Percentiles rank a stretch among this genome's conserved stretches.
phyloP scores from a whole-genome alignment of 2,113 vertebrate species.

The Rynchops niger region DNA sequence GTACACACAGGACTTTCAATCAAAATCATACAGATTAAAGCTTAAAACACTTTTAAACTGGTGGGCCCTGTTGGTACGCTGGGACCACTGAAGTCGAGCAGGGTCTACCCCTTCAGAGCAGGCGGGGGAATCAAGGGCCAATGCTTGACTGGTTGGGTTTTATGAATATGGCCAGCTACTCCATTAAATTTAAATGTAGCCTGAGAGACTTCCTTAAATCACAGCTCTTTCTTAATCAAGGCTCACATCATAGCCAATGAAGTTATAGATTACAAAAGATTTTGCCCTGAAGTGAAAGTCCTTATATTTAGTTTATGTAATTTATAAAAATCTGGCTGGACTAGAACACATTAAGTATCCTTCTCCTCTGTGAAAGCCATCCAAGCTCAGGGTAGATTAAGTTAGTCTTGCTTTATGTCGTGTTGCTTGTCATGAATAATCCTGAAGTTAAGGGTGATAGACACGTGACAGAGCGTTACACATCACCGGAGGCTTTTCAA shows the following conservation, averaged over 20 bases:
- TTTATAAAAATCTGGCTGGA: background rate
- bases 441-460: background rate
- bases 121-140: background rate
- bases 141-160: background rate
- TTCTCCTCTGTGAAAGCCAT: background rate
- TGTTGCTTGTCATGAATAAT: background rate
- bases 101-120: background rate
- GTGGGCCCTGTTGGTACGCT: background rate
- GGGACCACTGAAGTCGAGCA: background rate
- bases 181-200: background rate
- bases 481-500: background rate
- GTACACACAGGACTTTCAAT: background rate
- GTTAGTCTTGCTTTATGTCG: constrained; percentile 4
- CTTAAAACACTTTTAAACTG: background rate
- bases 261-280: background rate
- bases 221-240: background rate
- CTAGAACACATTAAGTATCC: background rate
- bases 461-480: background rate
- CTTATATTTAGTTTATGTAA: background rate
- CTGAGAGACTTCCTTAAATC: background rate
- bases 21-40: background rate
- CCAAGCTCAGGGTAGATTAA: background rate
- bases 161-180: background rate
- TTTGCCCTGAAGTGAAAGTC: background rate
- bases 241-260: background rate